Evolutionary conservation across 2,888 invertebrate genomes (phyloP), one percentile per base, ranked within the genome.

Genomic region (Gastrophysa polygoni): DNA sequence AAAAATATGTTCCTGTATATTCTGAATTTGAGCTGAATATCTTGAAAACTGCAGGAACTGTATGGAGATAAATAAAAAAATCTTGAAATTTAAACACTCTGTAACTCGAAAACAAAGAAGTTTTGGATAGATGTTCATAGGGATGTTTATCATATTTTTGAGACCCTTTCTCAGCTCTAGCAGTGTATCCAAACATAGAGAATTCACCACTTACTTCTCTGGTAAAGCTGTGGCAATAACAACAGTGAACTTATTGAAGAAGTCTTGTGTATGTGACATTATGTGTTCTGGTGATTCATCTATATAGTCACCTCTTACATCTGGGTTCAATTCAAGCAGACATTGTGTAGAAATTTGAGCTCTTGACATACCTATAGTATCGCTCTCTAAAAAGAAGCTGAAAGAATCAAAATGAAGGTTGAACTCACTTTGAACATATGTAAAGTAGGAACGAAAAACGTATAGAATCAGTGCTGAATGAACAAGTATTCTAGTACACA

Each of bases 221-320:
- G 87, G 84, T 46, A 96, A 78, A 52, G 89, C 85, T 55, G 91
- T 90, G 21, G 91, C 92, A 73, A 97, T 88, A 2, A 99, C 96
- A 34, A 97, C 87, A 73, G 89, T 88, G 75, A 97, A 98, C 57
- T 87, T 87, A 64, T 90, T 89, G 78, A 98, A 96, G 81, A 95
- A 96, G 59, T 91, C 91, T 10, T 95, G 92, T 72, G 93, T 93
- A 77, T 94, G 91, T 64, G 89, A 86, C 55, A 98, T 83, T 62
- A 97, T 87, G 78, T 91, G 90, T 73, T 96, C 94, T 29, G 91
- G 86, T 64, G 90, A 89, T 83, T 97, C 96, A 75, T 95, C 95
- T 21, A 98, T 91, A 75, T 90, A 94, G 82, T 96, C 93, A 0
- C 98, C 98, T 75, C 90, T 87, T 0, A 96, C 98, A 80, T 97